These are phyloP conservation scores for Temnothorax curvispinosus DNA, from an alignment of 1,140 invertebrate species.

Conservation along the genomic window DNA sequence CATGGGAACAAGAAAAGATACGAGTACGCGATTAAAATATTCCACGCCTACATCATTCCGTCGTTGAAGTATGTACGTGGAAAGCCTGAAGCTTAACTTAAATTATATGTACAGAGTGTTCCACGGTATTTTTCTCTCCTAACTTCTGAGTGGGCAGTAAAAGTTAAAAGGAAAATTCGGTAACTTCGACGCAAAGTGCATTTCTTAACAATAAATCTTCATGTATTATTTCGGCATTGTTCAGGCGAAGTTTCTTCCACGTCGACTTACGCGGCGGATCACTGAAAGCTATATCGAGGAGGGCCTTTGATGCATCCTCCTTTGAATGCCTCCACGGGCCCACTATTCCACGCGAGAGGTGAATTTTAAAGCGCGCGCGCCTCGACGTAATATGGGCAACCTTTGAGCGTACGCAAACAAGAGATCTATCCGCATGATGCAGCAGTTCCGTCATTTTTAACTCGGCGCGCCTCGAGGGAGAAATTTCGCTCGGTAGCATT, in stretches of 20 bases:
- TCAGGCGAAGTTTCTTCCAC: constrained; percentile 2
- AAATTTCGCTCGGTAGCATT: constrained; percentile 54
- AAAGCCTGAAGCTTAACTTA: background rate
- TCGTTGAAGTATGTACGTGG: no score
- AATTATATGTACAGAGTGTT: background rate
- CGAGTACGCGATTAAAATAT: background rate
- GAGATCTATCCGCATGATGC: constrained; percentile 51
- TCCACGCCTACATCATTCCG: background rate
- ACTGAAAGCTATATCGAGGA: background rate
- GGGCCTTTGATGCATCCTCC: constrained; percentile 35
- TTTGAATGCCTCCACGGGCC: constrained; percentile 33
- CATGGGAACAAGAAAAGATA: background rate
- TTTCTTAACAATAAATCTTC: constrained; percentile 2
- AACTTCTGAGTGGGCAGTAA: background rate
- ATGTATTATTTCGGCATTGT: constrained; percentile 29
- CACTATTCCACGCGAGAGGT: constrained; percentile 12
- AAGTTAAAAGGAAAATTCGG: background rate
- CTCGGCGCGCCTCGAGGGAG: constrained; percentile 23
- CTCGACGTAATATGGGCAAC: constrained; percentile 45
- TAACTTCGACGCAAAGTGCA: background rate
- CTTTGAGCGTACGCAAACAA: constrained; percentile 54
- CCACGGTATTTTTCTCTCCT: background rate
- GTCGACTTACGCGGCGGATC: constrained; percentile 2
- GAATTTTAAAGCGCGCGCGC: constrained; percentile 48
- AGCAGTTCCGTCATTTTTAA: constrained; percentile 55